phyloP scores from a whole-genome alignment of 2,797 vertebrate species.

The Rhinella marina region DNA sequence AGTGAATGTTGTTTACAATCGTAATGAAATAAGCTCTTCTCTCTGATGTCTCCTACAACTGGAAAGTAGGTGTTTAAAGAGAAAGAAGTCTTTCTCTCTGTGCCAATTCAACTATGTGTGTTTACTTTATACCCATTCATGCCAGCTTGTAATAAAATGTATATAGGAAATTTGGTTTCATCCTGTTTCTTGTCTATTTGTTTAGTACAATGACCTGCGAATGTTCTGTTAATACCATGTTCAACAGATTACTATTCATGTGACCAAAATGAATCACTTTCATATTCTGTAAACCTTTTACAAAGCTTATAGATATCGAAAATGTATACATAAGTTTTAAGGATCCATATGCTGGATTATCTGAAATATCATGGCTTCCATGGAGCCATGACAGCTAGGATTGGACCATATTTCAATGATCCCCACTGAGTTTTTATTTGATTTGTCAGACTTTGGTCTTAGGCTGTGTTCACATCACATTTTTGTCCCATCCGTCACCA shows the following conservation, averaged over 20 bases:
- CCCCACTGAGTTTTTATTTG: no score
- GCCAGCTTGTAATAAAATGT: not conserved
- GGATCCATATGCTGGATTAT: no score
- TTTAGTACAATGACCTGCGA: not conserved
- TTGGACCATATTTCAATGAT: no score
- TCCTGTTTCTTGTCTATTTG: not conserved
- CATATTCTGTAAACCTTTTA: not conserved
- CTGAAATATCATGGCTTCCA: no score
- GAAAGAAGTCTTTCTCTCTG: constrained; percentile 18
- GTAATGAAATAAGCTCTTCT: constrained; percentile 77
- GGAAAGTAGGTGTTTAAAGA: constrained; percentile 29
- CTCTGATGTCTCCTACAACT: not conserved
- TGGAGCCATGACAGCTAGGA: no score
- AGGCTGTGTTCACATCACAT: no score
- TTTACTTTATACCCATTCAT: constrained; percentile 50
- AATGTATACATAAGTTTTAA: not conserved
- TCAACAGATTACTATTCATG: not conserved
- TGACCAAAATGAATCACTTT: not conserved
- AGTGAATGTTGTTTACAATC: constrained; percentile 73
- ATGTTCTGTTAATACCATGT: not conserved
- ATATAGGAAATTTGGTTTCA: not conserved
- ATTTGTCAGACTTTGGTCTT: no score
- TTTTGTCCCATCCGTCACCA: no score
- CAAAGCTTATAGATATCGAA: not conserved
- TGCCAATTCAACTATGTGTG: constrained; percentile 24